Evolutionary conservation across 2,113 vertebrate genomes (phyloP), one percentile per base, ranked within the genome.

Genomic region (Bos indicus): DNA sequence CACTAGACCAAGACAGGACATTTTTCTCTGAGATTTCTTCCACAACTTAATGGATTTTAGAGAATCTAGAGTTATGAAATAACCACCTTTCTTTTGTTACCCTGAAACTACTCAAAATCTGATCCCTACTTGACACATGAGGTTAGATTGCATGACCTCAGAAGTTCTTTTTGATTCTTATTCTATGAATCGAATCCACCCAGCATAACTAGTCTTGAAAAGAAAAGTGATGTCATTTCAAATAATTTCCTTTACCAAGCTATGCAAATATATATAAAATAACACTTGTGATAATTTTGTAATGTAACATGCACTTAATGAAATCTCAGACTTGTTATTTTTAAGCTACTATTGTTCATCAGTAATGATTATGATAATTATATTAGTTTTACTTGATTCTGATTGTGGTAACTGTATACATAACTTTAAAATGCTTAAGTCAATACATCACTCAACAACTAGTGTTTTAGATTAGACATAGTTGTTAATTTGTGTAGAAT

Each of bases 61-160:
- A 86, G 96, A 90, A 62, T 57, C 62, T 95, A 64, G 25, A 62
- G 9, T 87, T 54, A 40, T 46, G 60, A 59, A 78, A n/a, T 67
- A 91, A 83, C 36, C 51, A 23, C 8, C 78, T 25, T 7, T 40
- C 11, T 59, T 95, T 54, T 59, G 15, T 9, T 90, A 11, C 12
- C 13, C n/a, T 84, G 12, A 8, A 95, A 92, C 95, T 95, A 90
- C 52, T 95, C 56, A 25, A 83, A 93, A 64, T 81, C 81, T 81
- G 2, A 60, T 59, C 2, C 28, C 2, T 88, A 33, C 8, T 56
- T 67, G 33, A 74, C 89, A 36, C 33, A 21, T 62, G 51, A 11
- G 51, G 21, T 91, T 78, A 21, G 28, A 54, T 59, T 54, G 13
- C 30, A 30, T 57, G 54, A 62, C 10, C 21, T 30, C 16, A 40